Percentiles rank a stretch among this genome's conserved stretches.
Evolutionary conservation across 2,888 invertebrate species (phyloP).

Genomic region (Pterostichus niger): DNA sequence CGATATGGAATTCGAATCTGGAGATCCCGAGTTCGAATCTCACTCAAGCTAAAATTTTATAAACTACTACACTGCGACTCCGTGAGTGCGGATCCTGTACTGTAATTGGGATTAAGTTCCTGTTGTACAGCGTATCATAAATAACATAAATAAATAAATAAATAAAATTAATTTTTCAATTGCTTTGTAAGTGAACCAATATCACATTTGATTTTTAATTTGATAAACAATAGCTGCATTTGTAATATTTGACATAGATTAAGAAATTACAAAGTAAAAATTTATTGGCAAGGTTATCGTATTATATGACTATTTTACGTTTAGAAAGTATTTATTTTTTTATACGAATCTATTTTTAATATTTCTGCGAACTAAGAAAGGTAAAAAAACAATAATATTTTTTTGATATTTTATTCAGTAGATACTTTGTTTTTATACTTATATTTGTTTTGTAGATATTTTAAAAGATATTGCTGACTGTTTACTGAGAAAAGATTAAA

Average conservation of each 20-base stretch:
- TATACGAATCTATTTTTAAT: conserved; percentile 18
- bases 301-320: neutral
- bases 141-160: too few species aligned
- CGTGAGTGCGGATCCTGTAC: too few species aligned
- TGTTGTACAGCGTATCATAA: too few species aligned
- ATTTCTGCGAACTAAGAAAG: conserved; percentile 5
- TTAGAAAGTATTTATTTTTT: conserved; percentile 15
- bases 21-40: too few species aligned
- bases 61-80: too few species aligned
- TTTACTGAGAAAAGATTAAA: conserved; percentile 21
- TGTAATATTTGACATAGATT: conserved; percentile 1
- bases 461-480: neutral
- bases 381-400: conserved; percentile 27
- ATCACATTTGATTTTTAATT: too few species aligned
- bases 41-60: too few species aligned
- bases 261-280: conserved; percentile 19
- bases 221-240: neutral
- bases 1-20: too few species aligned
- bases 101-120: too few species aligned
- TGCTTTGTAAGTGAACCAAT: too few species aligned
- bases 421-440: conserved; percentile 1
- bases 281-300: conserved; percentile 1
- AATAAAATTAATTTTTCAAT: too few species aligned
- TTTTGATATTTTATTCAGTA: neutral
- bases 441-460: conserved; percentile 8